phyloP scores from a whole-genome alignment of 2,113 vertebrate species.

The Pollachius pollachius region DNA sequence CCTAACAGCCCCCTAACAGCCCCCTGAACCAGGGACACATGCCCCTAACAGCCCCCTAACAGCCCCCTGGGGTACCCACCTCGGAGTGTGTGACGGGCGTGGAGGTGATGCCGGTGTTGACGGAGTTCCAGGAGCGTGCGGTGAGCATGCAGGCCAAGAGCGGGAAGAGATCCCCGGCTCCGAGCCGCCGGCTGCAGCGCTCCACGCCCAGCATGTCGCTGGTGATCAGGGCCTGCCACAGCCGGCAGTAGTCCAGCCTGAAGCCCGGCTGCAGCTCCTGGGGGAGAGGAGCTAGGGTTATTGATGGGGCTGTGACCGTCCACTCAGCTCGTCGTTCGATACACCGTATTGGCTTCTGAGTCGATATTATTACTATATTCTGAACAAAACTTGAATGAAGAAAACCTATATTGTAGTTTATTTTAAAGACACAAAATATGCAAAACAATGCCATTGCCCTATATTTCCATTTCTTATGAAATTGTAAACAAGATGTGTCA shows the following conservation, averaged over 20 bases:
- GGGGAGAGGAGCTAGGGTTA: background rate
- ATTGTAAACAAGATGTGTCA: no score
- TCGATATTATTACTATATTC: no score
- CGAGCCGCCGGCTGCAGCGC: slow-evolving; percentile 83
- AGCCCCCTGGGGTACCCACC: slow-evolving; percentile 69
- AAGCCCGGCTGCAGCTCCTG: slow-evolving; percentile 86
- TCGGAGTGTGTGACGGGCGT: slow-evolving; percentile 80
- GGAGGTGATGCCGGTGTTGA: slow-evolving; percentile 85
- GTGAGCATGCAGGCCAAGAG: slow-evolving; percentile 94
- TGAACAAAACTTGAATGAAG: no score
- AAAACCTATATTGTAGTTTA: no score
- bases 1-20: no score
- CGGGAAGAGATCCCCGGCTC: slow-evolving; percentile 88
- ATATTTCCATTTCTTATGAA: no score
- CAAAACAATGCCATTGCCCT: no score
- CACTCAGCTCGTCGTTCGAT: background rate
- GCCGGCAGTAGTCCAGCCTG: slow-evolving; percentile 87
- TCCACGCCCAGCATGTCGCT: slow-evolving; percentile 83
- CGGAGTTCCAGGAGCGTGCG: slow-evolving; percentile 87
- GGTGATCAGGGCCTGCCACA: slow-evolving; percentile 93
- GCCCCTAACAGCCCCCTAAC: no score
- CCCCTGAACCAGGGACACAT: no score
- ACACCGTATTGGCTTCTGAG: background rate
- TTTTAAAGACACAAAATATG: no score
- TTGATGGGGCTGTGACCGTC: background rate